phyloP scores from a whole-genome alignment of 2,797 vertebrate species.

The Schizothorax lantsangensis region DNA sequence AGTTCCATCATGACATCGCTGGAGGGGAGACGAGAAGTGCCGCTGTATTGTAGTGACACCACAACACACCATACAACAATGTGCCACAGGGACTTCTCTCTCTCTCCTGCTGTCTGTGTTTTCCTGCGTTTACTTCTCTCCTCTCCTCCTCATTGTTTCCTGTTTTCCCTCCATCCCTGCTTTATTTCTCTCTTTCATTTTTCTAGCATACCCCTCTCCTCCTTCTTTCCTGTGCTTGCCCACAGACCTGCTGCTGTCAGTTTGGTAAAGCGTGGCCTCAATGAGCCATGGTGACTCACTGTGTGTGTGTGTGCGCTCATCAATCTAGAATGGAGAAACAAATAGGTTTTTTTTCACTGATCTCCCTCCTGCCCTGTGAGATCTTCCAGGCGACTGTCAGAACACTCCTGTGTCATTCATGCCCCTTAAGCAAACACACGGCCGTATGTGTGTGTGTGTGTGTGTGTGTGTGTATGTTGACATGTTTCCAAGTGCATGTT shows the following conservation, averaged over 20 bases:
- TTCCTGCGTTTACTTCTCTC: slow-evolving; percentile 60
- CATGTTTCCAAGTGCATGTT: slow-evolving; percentile 20
- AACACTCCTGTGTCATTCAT: slow-evolving; percentile 70
- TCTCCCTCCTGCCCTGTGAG: slow-evolving; percentile 67
- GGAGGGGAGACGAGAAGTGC: slow-evolving; percentile 44
- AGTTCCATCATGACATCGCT: slow-evolving; percentile 47
- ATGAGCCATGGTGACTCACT: slow-evolving; percentile 70
- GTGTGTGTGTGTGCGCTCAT: slow-evolving; percentile 54
- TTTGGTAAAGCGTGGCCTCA: slow-evolving; percentile 69
- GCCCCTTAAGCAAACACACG: slow-evolving; percentile 60
- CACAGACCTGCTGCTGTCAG: slow-evolving; percentile 69
- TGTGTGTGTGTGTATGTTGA: slow-evolving; percentile 33
- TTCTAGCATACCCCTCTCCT: slow-evolving; percentile 59
- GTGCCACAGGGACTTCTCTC: slow-evolving; percentile 31
- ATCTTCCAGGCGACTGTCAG: slow-evolving; percentile 72
- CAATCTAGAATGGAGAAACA: slow-evolving; percentile 68
- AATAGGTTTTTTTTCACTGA: slow-evolving; percentile 69
- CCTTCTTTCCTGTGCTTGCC: slow-evolving; percentile 54
- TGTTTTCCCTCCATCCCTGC: slow-evolving; percentile 40
- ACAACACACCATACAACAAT: slow-evolving; percentile 42
- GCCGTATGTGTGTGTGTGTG: slow-evolving; percentile 39
- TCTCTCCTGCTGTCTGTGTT: slow-evolving; percentile 30
- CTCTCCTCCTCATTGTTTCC: slow-evolving; percentile 40
- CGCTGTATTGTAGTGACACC: slow-evolving; percentile 46
- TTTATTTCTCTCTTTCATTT: slow-evolving; percentile 57